Percentiles rank a stretch among this genome's conserved stretches.
Evolutionary conservation across 2,888 invertebrate species (phyloP).

Genomic region (Lithophane socia): DNA sequence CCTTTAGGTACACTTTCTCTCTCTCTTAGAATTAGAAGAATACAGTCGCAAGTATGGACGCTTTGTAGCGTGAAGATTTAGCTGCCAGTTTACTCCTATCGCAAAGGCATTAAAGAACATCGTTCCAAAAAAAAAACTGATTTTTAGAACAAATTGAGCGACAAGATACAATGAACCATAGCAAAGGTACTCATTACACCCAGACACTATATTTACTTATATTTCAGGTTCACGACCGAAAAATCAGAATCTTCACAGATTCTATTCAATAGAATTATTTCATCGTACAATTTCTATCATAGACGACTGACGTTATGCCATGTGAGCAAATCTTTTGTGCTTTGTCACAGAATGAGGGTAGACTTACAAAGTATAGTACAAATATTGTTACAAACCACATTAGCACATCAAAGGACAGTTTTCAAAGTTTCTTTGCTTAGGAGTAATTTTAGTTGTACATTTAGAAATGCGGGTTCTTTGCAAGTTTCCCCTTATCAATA

Average conservation of each 20-base stretch:
- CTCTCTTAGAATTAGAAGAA: too few relatives aligned
- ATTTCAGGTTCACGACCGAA: background rate
- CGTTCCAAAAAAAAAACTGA: too few relatives aligned
- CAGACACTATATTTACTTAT: conserved; percentile 2
- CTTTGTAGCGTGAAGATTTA: too few relatives aligned
- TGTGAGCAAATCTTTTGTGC: conserved; percentile 24
- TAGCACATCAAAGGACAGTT: conserved; percentile 47
- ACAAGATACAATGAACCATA: background rate
- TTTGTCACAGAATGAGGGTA: conserved; percentile 19
- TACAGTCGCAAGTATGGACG: too few relatives aligned
- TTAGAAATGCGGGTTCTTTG: too few relatives aligned
- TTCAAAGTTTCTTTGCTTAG: conserved; percentile 2
- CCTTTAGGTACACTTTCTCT: too few relatives aligned
- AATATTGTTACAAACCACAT: conserved; percentile 39
- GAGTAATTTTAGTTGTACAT: background rate
- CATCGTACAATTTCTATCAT: background rate
- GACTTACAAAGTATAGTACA: conserved; percentile 16
- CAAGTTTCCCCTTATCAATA: background rate
- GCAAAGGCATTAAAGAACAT: too few relatives aligned
- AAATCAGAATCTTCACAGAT: conserved; percentile 4
- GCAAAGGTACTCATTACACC: background rate
- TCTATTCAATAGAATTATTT: conserved; percentile 2
- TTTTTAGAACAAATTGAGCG: background rate
- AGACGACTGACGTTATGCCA: conserved; percentile 16
- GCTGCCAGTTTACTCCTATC: background rate